Conservation (phyloP, 1,140 invertebrate genomes). For the Platorchestia sp. region DNA sequence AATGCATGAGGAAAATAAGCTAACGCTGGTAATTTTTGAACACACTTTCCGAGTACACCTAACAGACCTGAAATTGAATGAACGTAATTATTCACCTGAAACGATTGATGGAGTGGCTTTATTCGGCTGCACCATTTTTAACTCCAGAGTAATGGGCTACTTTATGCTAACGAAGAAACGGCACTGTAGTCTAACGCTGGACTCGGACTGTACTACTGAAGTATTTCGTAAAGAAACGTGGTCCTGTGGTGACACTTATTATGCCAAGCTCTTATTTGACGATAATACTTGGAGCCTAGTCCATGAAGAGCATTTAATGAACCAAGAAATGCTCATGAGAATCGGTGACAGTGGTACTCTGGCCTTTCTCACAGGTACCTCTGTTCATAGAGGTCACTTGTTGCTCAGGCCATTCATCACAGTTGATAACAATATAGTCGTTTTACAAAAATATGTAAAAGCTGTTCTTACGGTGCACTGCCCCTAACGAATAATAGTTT, state of each 20-base stretch:
- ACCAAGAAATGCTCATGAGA: not conserved
- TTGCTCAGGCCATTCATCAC: not conserved
- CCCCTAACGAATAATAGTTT: too few relatives aligned
- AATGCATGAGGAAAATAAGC: not conserved
- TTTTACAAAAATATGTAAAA: not conserved
- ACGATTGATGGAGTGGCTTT: not conserved
- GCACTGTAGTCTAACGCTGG: not conserved
- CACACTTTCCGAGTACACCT: not conserved
- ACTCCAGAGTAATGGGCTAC: not conserved
- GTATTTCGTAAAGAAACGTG: not conserved
- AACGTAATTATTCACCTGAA: not conserved
- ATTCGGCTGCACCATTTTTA: not conserved
- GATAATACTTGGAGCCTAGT: not conserved
- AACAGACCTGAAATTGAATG: not conserved
- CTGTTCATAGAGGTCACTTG: not conserved
- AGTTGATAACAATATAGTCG: not conserved
- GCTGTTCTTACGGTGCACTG: not conserved
- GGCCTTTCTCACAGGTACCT: not conserved
- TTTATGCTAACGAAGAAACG: not conserved
- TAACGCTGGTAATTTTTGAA: not conserved
- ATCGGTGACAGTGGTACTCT: not conserved
- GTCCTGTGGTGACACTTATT: not conserved
- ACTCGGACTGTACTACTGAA: not conserved
- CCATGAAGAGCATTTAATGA: not conserved
- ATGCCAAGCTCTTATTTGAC: not conserved